These are phyloP conservation scores for Chlorops oryzae DNA, from an alignment of 1,140 invertebrate species.

Conservation along the genomic window DNA sequence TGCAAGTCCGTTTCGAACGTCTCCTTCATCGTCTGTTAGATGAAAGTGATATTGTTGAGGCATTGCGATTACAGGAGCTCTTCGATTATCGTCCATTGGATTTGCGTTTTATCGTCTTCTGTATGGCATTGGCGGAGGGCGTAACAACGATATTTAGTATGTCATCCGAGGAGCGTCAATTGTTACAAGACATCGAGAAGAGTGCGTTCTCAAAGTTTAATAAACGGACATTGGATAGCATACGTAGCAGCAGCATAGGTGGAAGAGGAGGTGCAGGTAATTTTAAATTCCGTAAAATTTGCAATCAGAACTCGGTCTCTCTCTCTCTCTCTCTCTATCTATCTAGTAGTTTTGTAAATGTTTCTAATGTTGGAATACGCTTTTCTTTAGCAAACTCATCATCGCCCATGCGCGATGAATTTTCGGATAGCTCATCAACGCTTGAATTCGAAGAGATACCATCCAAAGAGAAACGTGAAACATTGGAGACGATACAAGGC, in stretches of 20 bases:
- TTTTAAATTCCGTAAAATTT: too few species aligned
- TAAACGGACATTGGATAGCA: conserved; percentile 29
- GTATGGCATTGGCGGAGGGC: conserved; percentile 51
- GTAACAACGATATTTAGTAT: conserved; percentile 37
- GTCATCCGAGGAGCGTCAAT: conserved; percentile 34
- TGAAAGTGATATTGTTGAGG: conserved; percentile 46
- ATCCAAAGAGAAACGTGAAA: conserved; percentile 40
- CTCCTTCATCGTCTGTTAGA: conserved; percentile 43
- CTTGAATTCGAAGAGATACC: conserved; percentile 45
- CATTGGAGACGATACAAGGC: conserved; percentile 38
- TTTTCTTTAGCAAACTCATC: too few species aligned
- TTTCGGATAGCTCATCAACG: conserved; percentile 34
- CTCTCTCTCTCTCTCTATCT: too few species aligned
- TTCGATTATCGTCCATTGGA: conserved; percentile 48
- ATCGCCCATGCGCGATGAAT: too few species aligned
- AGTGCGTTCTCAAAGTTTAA: conserved; percentile 41
- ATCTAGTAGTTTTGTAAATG: too few species aligned
- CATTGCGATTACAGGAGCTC: conserved; percentile 49
- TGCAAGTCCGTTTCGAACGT: conserved; percentile 28
- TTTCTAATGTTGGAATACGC: too few species aligned
- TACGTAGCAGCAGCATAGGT: conserved; percentile 9
- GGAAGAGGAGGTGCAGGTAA: too few species aligned
- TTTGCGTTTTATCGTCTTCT: conserved; percentile 50
- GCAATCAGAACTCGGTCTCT: too few species aligned
- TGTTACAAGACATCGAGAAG: conserved; percentile 36